phyloP scores from a whole-genome alignment of 2,113 vertebrate genomes.

The Malurus melanocephalus region DNA sequence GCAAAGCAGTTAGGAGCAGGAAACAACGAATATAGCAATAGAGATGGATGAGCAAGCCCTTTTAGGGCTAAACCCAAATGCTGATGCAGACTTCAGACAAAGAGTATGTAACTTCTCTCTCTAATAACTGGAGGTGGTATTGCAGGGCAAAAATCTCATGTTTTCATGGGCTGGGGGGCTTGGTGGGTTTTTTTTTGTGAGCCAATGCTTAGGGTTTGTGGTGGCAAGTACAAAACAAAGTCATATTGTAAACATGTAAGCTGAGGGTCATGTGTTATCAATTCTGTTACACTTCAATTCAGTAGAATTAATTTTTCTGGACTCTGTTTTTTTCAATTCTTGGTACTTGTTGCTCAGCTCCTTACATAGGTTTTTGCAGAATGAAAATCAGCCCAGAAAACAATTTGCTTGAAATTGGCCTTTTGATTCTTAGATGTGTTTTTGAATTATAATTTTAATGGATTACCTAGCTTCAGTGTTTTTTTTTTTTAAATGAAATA shows the following conservation, averaged over 20 bases:
- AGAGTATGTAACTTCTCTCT: conserved; percentile 75
- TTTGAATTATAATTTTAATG: neutral
- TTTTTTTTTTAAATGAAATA: neutral
- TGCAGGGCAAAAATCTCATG: neutral
- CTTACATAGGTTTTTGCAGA: rapidly evolving
- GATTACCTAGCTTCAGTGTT: neutral
- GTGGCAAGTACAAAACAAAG: neutral
- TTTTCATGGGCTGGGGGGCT: neutral
- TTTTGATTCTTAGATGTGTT: neutral
- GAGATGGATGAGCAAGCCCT: conserved; percentile 98
- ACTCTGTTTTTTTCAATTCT: neutral
- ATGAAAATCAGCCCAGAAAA: neutral
- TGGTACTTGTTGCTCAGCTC: neutral
- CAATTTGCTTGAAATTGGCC: neutral
- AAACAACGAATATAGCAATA: conserved; percentile 77
- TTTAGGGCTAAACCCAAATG: conserved; percentile 94
- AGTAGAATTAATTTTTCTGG: neutral
- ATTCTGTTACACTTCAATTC: neutral
- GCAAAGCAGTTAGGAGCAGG: conserved; percentile 69
- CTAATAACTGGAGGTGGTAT: neutral
- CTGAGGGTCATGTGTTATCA: neutral
- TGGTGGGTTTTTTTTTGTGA: neutral
- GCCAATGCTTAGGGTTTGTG: rapidly evolving
- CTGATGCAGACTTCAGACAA: conserved; percentile 91
- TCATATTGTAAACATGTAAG: neutral